Conservation (phyloP, 2,797 vertebrate species). For the Hafferia zeledoni region DNA sequence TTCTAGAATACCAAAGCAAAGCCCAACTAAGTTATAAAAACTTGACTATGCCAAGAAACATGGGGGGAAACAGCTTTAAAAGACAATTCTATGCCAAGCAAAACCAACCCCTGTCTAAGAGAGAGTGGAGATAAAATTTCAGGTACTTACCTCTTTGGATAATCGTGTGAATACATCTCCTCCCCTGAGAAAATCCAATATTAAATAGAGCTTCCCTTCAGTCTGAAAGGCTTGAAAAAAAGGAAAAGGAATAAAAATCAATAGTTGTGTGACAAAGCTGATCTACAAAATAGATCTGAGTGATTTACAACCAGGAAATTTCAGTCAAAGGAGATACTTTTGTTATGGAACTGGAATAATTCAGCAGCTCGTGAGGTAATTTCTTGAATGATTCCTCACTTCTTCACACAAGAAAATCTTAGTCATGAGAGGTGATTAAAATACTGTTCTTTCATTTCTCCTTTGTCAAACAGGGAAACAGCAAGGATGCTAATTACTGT, state of each 20-base stretch:
- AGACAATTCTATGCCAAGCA: not conserved
- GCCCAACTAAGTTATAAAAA: not conserved
- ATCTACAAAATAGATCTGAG: not conserved
- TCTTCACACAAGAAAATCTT: not conserved
- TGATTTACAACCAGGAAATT: not conserved
- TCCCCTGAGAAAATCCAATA: conserved; percentile 99
- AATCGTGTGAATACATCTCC: conserved; percentile 99
- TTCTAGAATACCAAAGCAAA: not conserved
- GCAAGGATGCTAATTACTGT: not conserved
- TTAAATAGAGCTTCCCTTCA: conserved; percentile 99
- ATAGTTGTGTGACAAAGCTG: not conserved
- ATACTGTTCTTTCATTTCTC: not conserved
- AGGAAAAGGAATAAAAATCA: not conserved
- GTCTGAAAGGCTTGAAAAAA: conserved; percentile 92
- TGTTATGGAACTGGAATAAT: not conserved
- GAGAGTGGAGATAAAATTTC: conserved; percentile 24
- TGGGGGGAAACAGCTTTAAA: not conserved
- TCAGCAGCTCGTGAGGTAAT: not conserved
- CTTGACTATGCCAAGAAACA: not conserved
- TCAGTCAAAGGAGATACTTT: not conserved
- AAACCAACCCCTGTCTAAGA: not conserved
- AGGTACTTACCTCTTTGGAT: conserved; percentile 97
- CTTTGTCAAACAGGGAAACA: not conserved
- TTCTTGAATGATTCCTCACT: not conserved
- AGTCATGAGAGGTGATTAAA: not conserved